Evolutionary conservation across 2,797 vertebrate species (phyloP).

Genomic region (Sebastes melanostomus): DNA sequence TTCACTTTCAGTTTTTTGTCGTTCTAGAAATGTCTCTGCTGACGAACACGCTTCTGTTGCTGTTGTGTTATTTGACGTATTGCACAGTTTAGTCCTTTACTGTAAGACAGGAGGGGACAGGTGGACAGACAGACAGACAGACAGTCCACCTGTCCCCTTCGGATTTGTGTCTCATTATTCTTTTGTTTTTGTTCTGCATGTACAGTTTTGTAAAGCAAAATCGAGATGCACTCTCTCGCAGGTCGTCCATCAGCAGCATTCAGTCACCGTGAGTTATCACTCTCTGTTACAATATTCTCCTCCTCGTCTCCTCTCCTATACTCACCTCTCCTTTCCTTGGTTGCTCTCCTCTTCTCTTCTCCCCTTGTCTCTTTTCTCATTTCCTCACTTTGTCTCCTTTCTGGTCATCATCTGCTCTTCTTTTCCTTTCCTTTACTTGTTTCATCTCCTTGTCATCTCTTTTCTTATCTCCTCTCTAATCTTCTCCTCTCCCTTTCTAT

Average conservation of each 20-base stretch:
- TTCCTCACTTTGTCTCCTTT: background rate
- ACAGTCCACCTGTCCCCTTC: conserved; percentile 63
- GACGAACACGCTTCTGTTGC: conserved; percentile 35
- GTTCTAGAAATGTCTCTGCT: conserved; percentile 18
- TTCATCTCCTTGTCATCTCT: background rate
- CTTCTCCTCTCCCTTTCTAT: background rate
- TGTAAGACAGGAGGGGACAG: conserved; percentile 53
- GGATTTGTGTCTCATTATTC: conserved; percentile 80
- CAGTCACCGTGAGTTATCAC: conserved; percentile 99
- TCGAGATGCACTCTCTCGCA: conserved; percentile 97
- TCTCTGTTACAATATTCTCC: conserved; percentile 85
- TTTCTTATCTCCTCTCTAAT: background rate
- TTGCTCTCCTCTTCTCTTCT: background rate
- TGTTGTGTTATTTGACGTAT: conserved; percentile 61
- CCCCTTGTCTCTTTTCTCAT: background rate
- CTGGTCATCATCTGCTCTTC: background rate
- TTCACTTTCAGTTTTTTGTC: conserved; percentile 32
- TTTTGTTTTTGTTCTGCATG: conserved; percentile 90
- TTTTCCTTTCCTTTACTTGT: background rate
- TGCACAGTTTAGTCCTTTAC: conserved; percentile 56
- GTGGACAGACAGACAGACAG: conserved; percentile 49
- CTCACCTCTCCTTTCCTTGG: background rate
- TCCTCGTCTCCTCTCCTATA: conserved; percentile 13
- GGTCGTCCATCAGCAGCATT: conserved; percentile 99
- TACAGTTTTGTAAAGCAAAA: conserved; percentile 99